A percentile compares a stretch with the other conserved stretches of the same genome.
Evolutionary conservation across 2,113 vertebrate species (phyloP).

Genomic region (Arizona elegans): DNA sequence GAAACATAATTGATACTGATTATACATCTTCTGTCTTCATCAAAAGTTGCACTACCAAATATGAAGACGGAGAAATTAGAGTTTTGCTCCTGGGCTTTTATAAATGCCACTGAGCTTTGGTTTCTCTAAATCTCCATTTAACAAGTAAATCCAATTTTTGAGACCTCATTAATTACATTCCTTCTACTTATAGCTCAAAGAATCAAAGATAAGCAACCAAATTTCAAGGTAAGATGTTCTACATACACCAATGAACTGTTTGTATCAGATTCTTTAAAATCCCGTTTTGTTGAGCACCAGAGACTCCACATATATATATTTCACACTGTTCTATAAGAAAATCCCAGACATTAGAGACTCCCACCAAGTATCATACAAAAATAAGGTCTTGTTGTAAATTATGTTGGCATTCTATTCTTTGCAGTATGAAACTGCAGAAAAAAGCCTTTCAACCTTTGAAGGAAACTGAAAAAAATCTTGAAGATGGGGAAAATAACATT

Average conservation of each 20-base stretch:
- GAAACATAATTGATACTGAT: constrained; percentile 30
- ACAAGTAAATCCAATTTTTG: background rate
- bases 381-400: constrained; percentile 29
- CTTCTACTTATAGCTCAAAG: constrained; percentile 31
- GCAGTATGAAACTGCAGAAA: constrained; percentile 40
- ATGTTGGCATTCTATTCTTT: constrained; percentile 36
- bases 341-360: constrained; percentile 22
- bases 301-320: constrained; percentile 32
- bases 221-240: background rate
- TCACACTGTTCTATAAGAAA: constrained; percentile 1
- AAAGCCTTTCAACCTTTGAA: constrained; percentile 34
- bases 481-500: background rate
- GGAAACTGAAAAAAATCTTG: background rate
- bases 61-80: background rate
- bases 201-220: background rate
- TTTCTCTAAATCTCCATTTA: background rate
- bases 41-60: constrained; percentile 1
- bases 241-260: background rate
- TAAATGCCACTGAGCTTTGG: constrained; percentile 30
- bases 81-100: constrained; percentile 31
- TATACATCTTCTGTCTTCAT: rapidly evolving
- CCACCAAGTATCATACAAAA: constrained; percentile 43
- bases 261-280: background rate
- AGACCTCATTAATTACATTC: constrained; percentile 17
- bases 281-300: constrained; percentile 39